phyloP scores from a whole-genome alignment of 2,113 vertebrate species.

The Clinocottus analis region DNA sequence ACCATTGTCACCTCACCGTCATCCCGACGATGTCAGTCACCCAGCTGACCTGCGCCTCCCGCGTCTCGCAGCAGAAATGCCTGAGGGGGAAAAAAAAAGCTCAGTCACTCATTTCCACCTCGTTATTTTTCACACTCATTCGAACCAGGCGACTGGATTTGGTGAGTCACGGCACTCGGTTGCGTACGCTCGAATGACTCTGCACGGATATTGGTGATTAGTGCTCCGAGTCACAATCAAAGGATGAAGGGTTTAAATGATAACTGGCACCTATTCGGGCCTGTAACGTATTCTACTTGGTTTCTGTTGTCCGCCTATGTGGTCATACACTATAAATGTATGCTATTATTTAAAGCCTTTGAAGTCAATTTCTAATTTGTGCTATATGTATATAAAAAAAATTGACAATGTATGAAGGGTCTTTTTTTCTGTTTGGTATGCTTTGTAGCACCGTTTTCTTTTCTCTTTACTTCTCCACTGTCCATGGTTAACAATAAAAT shows the following conservation, averaged over 20 bases:
- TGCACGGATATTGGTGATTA: conserved; percentile 1
- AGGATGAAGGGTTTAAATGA: conserved; percentile 45
- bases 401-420: not conserved
- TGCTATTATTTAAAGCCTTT: too few relatives aligned
- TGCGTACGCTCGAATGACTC: too few relatives aligned
- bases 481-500: too few relatives aligned
- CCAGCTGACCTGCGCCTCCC: conserved; percentile 88
- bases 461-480: not conserved
- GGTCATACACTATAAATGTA: too few relatives aligned
- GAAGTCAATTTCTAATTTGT: too few relatives aligned
- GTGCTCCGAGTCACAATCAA: conserved; percentile 10
- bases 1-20: conserved; percentile 83
- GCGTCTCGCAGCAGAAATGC: conserved; percentile 92
- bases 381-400: too few relatives aligned
- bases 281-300: not conserved
- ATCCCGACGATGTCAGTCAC: conserved; percentile 88
- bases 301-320: not conserved
- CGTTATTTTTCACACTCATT: conserved; percentile 18
- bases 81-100: conserved; percentile 74
- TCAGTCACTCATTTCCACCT: conserved; percentile 20
- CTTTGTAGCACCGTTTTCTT: not conserved
- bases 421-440: not conserved
- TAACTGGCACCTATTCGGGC: not conserved
- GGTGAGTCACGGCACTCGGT: not conserved
- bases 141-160: conserved; percentile 29